Evolutionary conservation across 2,888 invertebrate species (phyloP), one percentile per base, ranked within the genome.

Genomic region (Panzeria rudis): DNA sequence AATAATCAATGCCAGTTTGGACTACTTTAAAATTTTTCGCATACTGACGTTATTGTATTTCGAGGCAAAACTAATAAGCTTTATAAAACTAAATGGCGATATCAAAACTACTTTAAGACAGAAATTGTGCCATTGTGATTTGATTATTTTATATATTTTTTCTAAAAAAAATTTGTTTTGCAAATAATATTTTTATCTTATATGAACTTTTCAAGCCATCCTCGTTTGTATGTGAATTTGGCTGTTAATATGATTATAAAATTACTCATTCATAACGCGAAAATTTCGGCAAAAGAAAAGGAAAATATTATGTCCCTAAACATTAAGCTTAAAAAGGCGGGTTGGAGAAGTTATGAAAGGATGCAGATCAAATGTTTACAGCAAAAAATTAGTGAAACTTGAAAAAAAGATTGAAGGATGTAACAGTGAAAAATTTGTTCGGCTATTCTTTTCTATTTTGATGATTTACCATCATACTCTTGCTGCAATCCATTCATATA

Each of bases 261-360:
- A 90, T 90, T 89, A 88, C 87, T 88, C 88, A 90, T 90, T 90
- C 88, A 89, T 87, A 87, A 88, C 75, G 88, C 86, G 75, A 77
- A 69, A 35, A 83, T 75, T 71, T 29, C 8, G 15, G 41, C 68
- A 77, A 72, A 62, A 56, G n/a, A 35, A 44, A 35, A 32, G 17
- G 8, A 56, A 71, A 76, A 76, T 62, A 61, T 62, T 17, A 47
- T 82, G 81, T 76, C 75, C 62, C 61, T 62, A 71, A 20, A 64
- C 23, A 56, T 56, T 38, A 15, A n/a, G 17, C 20, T 50, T 47
- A 32, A 32, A 44, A n/a, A 13, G 2, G 35, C 25, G 17, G 32
- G 29, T 41, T 5, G n/a, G 7, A 35, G 25, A 17, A 11, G 17
- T n/a, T 13, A 29, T 38, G 52, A 50, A 32, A 25, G 29, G 32